Conservation (phyloP, 2,888 invertebrate genomes). For the Adineta ricciae region DNA sequence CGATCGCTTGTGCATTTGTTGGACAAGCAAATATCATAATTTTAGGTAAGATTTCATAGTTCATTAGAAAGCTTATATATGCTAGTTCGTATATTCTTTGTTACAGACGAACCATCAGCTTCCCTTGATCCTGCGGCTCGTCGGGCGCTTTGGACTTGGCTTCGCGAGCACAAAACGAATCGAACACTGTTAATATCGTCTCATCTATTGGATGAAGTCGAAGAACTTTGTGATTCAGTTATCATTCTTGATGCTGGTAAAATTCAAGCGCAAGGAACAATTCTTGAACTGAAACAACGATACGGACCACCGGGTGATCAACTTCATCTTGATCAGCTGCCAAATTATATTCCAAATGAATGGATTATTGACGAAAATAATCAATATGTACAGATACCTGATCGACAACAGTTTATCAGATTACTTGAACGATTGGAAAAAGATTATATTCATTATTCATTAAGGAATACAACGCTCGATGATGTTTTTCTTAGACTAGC, state of each 20-base stretch:
- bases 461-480: not conserved
- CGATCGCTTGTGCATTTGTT: not conserved
- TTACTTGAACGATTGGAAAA: not conserved
- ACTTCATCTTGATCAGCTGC: not conserved
- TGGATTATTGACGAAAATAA: not conserved
- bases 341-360: not conserved
- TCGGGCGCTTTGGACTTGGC: not conserved
- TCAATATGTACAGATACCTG: not conserved
- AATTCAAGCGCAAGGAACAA: slow-evolving; percentile 6
- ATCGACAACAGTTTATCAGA: not conserved
- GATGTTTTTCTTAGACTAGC: not conserved
- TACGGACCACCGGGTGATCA: not conserved
- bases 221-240: slow-evolving; percentile 14
- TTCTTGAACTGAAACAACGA: not conserved
- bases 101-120: not conserved
- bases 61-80: no score
- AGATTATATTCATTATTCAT: not conserved
- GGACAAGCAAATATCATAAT: not conserved
- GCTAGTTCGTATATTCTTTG: no score
- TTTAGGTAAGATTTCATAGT: slow-evolving; percentile 19
- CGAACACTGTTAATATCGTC: not conserved
- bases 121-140: not conserved
- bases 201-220: slow-evolving; percentile 17
- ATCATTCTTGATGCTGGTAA: slow-evolving; percentile 3
- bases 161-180: not conserved